Base-by-base conservation (phyloP, 2,113 vertebrate genomes). In the Gavialis gangeticus region DNA sequence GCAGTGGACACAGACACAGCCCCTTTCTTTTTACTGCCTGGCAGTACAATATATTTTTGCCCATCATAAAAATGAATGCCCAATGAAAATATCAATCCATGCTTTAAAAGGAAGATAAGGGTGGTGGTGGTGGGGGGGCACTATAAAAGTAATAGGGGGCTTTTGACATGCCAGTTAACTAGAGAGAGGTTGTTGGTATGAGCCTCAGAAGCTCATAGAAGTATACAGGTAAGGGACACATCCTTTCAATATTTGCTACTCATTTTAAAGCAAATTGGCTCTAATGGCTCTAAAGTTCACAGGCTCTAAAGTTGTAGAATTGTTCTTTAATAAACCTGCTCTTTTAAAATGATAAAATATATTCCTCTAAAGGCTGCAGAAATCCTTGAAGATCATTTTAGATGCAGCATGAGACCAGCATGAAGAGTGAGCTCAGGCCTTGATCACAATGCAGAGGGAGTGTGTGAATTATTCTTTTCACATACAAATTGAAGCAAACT, bases 331-430 rank as follows among this genome's bases (percentile, higher is more conserved):
- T 89, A 95, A 96, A 97, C 90, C 95, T 96, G 95, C 96, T 97
- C 94, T 95, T 88, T 94, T 96, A 96, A 96, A 96, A 95, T 93
- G 94, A 94, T 97, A 97, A 96, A 97, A 96, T 96, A 95, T 97
- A 96, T 95, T 95, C 96, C 96, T 97, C 96, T 96, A 95, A 96
- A 97, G 86, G 88, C 93, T 94, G 95, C 92, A 95, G 90, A 95
- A 97, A 92, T 96, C 95, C 95, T 96, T 95, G 90, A 97, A 96
- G 90, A 95, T 93, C 87, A 96, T 96, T 94, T 97, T 55, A 90
- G 91, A 96, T 96, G 93, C 96, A 97, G 92, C 59, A 87, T 95
- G 85, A 96, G 91, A 95, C 71, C 75, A 75, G 92, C 92, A 93
- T 93, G 91, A 93, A 77, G 82, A 95, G 94, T 94, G 91, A 93